Evolutionary conservation across 2,113 vertebrate species (phyloP).

Genomic region (Oryzias celebensis): DNA sequence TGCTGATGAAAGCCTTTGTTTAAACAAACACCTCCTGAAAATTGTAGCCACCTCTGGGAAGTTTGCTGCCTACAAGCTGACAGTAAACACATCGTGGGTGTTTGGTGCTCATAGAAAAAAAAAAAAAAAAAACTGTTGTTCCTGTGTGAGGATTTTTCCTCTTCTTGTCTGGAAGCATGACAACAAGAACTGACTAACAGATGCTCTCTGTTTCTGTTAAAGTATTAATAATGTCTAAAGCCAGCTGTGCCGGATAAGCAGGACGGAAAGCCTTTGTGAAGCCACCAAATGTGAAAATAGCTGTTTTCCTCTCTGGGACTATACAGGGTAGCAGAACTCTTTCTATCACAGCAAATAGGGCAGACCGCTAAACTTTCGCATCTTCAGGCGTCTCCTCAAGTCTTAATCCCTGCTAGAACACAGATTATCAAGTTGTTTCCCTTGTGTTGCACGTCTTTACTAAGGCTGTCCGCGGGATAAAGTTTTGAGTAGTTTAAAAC

Average conservation of each 20-base stretch:
- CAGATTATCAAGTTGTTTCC: too few relatives aligned
- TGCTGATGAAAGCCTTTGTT: constrained; percentile 31
- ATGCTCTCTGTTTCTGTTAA: constrained; percentile 21
- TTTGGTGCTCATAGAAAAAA: constrained; percentile 9
- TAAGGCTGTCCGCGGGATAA: too few relatives aligned
- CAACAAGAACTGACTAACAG: not conserved
- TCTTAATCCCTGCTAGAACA: too few relatives aligned
- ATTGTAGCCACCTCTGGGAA: constrained; percentile 26
- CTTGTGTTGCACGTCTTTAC: too few relatives aligned
- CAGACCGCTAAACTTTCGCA: not conserved
- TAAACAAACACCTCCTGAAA: constrained; percentile 33
- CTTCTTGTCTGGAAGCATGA: constrained; percentile 2
- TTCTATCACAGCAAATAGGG: constrained; percentile 36
- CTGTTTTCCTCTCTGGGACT: constrained; percentile 5
- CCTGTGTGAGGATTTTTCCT: constrained; percentile 8
- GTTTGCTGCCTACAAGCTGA: constrained; percentile 14
- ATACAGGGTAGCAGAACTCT: constrained; percentile 5
- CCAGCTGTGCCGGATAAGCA: constrained; percentile 15
- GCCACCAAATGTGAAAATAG: constrained; percentile 26
- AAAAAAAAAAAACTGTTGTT: constrained; percentile 21
- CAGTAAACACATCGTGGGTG: constrained; percentile 39
- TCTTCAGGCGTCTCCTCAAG: too few relatives aligned
- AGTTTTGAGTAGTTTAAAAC: too few relatives aligned
- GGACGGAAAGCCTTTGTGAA: constrained; percentile 1
- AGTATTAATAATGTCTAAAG: constrained; percentile 12